Conservation (phyloP, 2,888 invertebrate species). For the Pachydiplax longipennis region DNA sequence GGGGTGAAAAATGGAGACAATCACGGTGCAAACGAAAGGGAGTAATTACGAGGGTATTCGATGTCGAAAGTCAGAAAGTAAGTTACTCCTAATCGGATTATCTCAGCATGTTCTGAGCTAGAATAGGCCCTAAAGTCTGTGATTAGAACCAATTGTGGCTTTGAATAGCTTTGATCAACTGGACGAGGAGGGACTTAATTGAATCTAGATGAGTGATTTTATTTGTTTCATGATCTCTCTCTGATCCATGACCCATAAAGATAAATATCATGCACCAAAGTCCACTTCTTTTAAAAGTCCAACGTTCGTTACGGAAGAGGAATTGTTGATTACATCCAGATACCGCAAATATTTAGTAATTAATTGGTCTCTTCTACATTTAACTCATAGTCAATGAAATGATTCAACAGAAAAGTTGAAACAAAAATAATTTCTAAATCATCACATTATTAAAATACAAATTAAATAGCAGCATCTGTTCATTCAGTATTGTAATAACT, state of each 20-base stretch:
- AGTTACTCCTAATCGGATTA: background rate
- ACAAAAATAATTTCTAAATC: too few relatives aligned
- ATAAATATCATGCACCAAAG: too few relatives aligned
- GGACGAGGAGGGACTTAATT: background rate
- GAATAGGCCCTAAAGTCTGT: background rate
- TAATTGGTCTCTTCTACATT: too few relatives aligned
- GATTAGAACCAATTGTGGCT: constrained; percentile 1
- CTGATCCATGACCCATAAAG: background rate
- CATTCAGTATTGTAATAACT: too few relatives aligned
- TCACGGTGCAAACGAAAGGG: background rate
- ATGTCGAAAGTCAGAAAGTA: background rate
- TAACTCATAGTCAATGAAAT: too few relatives aligned
- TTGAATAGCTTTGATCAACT: background rate
- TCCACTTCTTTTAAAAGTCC: too few relatives aligned
- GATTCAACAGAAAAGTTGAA: too few relatives aligned
- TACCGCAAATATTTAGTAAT: too few relatives aligned
- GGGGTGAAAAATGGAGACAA: background rate
- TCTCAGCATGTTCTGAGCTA: background rate
- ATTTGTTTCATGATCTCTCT: background rate
- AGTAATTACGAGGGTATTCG: background rate
- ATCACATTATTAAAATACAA: too few relatives aligned
- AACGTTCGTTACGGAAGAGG: too few relatives aligned
- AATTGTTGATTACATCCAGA: too few relatives aligned
- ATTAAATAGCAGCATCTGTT: too few relatives aligned
- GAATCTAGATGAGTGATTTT: background rate